These are phyloP conservation scores for Trilocha varians DNA, from an alignment of 2,888 invertebrate species.

Conservation along the genomic window DNA sequence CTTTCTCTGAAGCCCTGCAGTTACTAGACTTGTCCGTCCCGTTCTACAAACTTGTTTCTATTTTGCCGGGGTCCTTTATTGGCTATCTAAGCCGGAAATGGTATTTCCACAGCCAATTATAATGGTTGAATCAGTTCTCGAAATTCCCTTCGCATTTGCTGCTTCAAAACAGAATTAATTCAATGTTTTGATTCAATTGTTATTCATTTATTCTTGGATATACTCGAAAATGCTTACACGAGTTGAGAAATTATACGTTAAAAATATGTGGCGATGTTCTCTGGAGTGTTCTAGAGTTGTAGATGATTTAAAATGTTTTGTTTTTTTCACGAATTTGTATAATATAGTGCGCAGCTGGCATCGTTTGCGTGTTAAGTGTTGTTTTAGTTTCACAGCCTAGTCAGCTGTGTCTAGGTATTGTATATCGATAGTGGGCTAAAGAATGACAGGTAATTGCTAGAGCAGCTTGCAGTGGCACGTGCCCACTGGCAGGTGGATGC, in stretches of 20 bases:
- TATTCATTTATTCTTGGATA: constrained; percentile 8
- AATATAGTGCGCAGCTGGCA: neutral
- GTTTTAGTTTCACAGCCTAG: constrained; percentile 29
- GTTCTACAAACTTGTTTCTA: constrained; percentile 50
- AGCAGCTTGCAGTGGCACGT: constrained; percentile 66
- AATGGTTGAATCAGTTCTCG: neutral
- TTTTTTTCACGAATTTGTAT: neutral
- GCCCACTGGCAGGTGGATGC: constrained; percentile 56
- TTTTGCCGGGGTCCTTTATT: constrained; percentile 37
- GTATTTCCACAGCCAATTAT: constrained; percentile 18
- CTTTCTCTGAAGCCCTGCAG: constrained; percentile 37
- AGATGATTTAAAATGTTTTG: neutral
- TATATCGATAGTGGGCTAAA: constrained; percentile 32
- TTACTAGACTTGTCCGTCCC: constrained; percentile 39
- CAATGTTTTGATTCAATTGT: neutral
- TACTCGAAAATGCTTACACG: constrained; percentile 8
- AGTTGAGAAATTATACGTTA: constrained; percentile 4
- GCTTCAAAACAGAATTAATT: neutral
- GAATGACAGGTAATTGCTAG: constrained; percentile 42
- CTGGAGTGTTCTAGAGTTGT: neutral
- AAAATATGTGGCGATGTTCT: neutral
- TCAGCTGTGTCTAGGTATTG: constrained; percentile 39
- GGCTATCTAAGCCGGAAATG: constrained; percentile 35
- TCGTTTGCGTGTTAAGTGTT: constrained; percentile 22
- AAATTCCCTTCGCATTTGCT: neutral